These are phyloP conservation scores for Trichopoda pennipes DNA, from an alignment of 2,888 invertebrate genomes.

Conservation along the genomic window DNA sequence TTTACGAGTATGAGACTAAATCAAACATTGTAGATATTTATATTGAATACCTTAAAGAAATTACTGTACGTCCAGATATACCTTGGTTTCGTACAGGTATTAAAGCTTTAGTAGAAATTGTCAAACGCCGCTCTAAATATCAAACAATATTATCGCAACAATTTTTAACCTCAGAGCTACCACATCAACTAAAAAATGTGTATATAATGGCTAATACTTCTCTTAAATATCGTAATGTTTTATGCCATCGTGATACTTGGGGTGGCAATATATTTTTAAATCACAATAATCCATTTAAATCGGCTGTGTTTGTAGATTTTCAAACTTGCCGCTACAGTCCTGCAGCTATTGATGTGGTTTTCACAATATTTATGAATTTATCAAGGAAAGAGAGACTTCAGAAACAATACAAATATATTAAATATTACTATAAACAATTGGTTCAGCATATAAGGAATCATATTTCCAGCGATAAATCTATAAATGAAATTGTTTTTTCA, in stretches of 20 bases:
- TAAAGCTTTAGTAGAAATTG: slow-evolving; percentile 70
- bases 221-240: slow-evolving; percentile 80
- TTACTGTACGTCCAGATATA: slow-evolving; percentile 73
- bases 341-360: slow-evolving; percentile 77
- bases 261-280: slow-evolving; percentile 79
- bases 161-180: slow-evolving; percentile 74
- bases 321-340: slow-evolving; percentile 78
- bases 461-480: slow-evolving; percentile 69
- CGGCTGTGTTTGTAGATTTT: slow-evolving; percentile 79
- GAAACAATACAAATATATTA: slow-evolving; percentile 67
- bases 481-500: slow-evolving; percentile 63
- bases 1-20: slow-evolving; percentile 76
- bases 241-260: slow-evolving; percentile 81
- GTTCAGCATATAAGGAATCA: neutral
- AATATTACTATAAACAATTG: slow-evolving; percentile 74
- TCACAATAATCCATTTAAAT: slow-evolving; percentile 7
- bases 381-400: slow-evolving; percentile 69
- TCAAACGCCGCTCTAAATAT: slow-evolving; percentile 72
- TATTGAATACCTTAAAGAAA: slow-evolving; percentile 71
- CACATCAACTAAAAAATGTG: slow-evolving; percentile 71
- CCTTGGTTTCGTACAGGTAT: slow-evolving; percentile 76
- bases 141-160: slow-evolving; percentile 69
- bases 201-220: slow-evolving; percentile 78
- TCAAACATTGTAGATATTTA: slow-evolving; percentile 70
- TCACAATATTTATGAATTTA: slow-evolving; percentile 76